Evolutionary conservation across 2,888 invertebrate genomes (phyloP), one percentile per base, ranked within the genome.

Genomic region (Parnassius smintheus): DNA sequence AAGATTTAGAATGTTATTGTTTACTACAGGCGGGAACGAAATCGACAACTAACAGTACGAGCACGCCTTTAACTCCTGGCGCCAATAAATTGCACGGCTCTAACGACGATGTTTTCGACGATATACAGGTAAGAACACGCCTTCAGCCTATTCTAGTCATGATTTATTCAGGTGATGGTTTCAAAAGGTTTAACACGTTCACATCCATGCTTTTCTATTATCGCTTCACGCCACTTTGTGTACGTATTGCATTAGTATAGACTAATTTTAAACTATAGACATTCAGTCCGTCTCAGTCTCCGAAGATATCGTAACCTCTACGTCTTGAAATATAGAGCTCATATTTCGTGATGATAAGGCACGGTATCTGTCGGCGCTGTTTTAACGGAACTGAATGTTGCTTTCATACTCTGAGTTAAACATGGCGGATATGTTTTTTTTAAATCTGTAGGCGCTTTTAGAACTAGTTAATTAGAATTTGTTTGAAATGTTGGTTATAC

Each of bases 261-360:
- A 62, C 54, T 62, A 62, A 62, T 62, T 52, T n/a, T 50, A 54
- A 68, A 73, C 75, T 77, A 73, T 9, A n/a, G 12, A 49, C 72
- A 75, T 78, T 77, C 70, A 76, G 75, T 75, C 72, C 75, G 73
- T 57, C 55, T 60, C 75, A 66, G 69, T 67, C 69, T 73, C 70
- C 80, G 72, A 65, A 71, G 77, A 72, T 83, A 76, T 72, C 75
- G 66, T 68, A 67, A 70, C 73, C 75, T 70, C 73, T 77, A 81
- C 85, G 81, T 82, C 74, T 74, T 76, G 86, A 83, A 84, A 83
- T 89, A 90, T 79, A 82, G 91, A 90, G 91, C 91, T 91, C 91
- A 86, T 89, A 87, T 86, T 88, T 85, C 83, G 75, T 67, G 77
- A 78, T 83, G 83, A 79, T 78, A 74, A 77, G 77, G 72, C 72